Evolutionary conservation across 2,113 vertebrate species (phyloP).

Genomic region (Orycteropus afer): DNA sequence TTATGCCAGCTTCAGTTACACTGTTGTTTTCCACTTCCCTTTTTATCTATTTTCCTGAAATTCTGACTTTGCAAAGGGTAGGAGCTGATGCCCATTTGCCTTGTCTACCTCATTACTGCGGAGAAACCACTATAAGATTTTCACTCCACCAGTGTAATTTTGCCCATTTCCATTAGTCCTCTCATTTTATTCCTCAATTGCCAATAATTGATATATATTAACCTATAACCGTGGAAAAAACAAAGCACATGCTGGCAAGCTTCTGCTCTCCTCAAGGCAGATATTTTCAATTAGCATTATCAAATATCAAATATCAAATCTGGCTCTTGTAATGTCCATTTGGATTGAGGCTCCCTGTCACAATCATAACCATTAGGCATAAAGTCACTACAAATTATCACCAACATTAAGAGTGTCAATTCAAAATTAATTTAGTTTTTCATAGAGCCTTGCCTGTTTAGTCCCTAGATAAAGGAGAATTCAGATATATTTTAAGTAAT

Average conservation of each 20-base stretch:
- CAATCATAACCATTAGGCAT: slow-evolving; percentile 75
- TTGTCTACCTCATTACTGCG: slow-evolving; percentile 77
- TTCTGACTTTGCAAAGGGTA: slow-evolving; percentile 79
- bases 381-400: slow-evolving; percentile 81
- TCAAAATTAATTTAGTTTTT: slow-evolving; percentile 81
- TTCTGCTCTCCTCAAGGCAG: slow-evolving; percentile 87
- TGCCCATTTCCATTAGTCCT: slow-evolving; percentile 93
- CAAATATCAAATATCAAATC: too few species aligned
- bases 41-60: slow-evolving; percentile 76
- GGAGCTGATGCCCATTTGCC: slow-evolving; percentile 78
- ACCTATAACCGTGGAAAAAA: slow-evolving; percentile 91
- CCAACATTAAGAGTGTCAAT: slow-evolving; percentile 71
- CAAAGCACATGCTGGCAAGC: slow-evolving; percentile 89
- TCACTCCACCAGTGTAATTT: slow-evolving; percentile 89
- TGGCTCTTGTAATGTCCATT: slow-evolving; percentile 76
- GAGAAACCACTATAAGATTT: slow-evolving; percentile 89
- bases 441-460: slow-evolving; percentile 41
- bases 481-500: slow-evolving; percentile 57
- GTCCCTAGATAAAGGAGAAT: slow-evolving; percentile 64
- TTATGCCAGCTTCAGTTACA: slow-evolving; percentile 74
- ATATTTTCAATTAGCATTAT: slow-evolving; percentile 87
- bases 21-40: slow-evolving; percentile 69
- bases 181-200: slow-evolving; percentile 86
- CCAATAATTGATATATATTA: slow-evolving; percentile 84
- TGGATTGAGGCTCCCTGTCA: slow-evolving; percentile 78